Base-by-base conservation (phyloP, 2,797 vertebrate species). In the Epinephelus coioides region DNA sequence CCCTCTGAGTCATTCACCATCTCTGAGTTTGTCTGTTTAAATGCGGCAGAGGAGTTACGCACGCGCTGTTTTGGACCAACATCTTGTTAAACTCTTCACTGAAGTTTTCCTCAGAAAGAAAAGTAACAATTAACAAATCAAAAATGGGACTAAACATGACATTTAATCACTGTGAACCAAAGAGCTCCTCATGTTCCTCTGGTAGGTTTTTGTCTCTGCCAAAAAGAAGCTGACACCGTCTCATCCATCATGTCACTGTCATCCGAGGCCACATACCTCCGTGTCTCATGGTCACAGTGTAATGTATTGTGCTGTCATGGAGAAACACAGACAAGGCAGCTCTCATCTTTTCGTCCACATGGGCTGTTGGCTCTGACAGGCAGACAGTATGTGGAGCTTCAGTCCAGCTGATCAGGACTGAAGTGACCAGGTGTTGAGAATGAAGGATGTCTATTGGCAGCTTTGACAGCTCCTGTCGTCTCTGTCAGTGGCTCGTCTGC, bases 401-500 rank as follows among this genome's bases (percentile, higher is more conserved):
- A 40, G 67, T 72, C 67, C 67, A 72, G 65, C 51, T 73, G 80
- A 73, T 51, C 69, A 60, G 55, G 80, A 81, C 73, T 62, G 69
- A 83, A 60, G 47, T 17, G 47, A 76, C 51, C 81, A 83, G 81
- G 79, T 86, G 71, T 51, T 72, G 73, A 71, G 30, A 11, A 44
- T 49, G 69, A 53, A 17, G 49, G 55, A 44, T 17, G 64, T 57
- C 53, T 46, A 6, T 21, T 3, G 15, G 21, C 44, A 61, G 82
- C 79, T 88, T 75, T 78, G 84, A 81, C 78, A 79, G 63, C 65
- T 78, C 43, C 81, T 80, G 78, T 70, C 66, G 19, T 59, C 73
- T 67, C 79, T 55, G 5, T 76, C 66, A 9, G 61, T 30, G 1
- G 40, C 71, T 70, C 15, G 11, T 63, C 78, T 57, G 69, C 43